A percentile compares a stretch with the other conserved stretches of the same genome.
Evolutionary conservation across 2,888 invertebrate species (phyloP).

Genomic region (Thumatha senex): DNA sequence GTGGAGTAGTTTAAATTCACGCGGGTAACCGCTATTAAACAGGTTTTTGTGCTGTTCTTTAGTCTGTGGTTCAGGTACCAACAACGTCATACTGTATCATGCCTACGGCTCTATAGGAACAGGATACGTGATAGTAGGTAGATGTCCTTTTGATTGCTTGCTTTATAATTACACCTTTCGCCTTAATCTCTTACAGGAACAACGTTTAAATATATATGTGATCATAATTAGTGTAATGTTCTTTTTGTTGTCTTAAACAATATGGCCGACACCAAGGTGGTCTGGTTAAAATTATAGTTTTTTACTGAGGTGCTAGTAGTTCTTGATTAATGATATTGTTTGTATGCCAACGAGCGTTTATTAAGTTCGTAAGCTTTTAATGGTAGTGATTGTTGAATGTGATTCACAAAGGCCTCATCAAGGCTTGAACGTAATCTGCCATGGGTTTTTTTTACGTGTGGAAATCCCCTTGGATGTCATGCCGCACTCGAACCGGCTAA

Average conservation of each 20-base stretch:
- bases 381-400: background rate
- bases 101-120: too few relatives aligned
- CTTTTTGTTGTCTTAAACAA: conserved; percentile 4
- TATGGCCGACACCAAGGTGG: conserved; percentile 5
- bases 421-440: background rate
- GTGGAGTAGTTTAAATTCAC: too few relatives aligned
- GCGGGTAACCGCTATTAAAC: too few relatives aligned
- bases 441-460: too few relatives aligned
- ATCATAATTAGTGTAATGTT: conserved; percentile 9
- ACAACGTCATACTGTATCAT: too few relatives aligned
- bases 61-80: too few relatives aligned
- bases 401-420: background rate
- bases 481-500: too few relatives aligned
- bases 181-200: conserved; percentile 2
- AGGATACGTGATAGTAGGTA: background rate
- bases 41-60: too few relatives aligned
- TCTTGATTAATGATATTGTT: conserved; percentile 9
- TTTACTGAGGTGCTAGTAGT: background rate
- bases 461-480: too few relatives aligned
- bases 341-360: background rate
- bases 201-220: background rate
- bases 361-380: conserved; percentile 9
- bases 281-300: conserved; percentile 3
- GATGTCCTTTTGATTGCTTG: conserved; percentile 30
- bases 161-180: conserved; percentile 34